Conservation (phyloP, 1,140 invertebrate species). For the Platorchestia sp. region DNA sequence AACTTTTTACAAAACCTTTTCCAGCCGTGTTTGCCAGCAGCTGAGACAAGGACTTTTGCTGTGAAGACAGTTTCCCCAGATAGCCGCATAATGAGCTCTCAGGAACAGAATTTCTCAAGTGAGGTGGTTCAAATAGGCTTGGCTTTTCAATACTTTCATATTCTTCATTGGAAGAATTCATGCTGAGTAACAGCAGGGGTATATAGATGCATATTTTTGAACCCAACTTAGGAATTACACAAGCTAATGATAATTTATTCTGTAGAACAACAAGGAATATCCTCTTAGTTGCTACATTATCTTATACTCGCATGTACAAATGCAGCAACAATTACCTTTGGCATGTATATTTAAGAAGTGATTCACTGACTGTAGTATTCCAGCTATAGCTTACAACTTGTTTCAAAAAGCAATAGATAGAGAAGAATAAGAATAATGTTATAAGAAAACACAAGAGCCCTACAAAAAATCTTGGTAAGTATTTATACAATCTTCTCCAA, state of each 20-base stretch:
- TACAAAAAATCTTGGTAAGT: too few species aligned
- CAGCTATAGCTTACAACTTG: too few species aligned
- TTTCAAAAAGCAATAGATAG: too few species aligned
- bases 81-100: slow-evolving; percentile 1
- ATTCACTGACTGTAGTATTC: too few species aligned
- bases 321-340: too few species aligned
- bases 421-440: too few species aligned
- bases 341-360: too few species aligned
- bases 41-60: slow-evolving; percentile 20
- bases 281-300: too few species aligned
- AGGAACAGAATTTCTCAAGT: neutral
- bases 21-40: slow-evolving; percentile 2
- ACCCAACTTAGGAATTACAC: neutral
- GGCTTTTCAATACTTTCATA: neutral
- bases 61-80: slow-evolving; percentile 27
- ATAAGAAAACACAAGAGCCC: too few species aligned
- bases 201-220: neutral
- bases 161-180: neutral
- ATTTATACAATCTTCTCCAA: too few species aligned
- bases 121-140: neutral
- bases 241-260: neutral
- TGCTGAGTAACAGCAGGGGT: neutral
- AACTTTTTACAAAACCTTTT: slow-evolving; percentile 26
- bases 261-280: neutral
- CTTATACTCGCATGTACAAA: too few species aligned